Percentiles rank a stretch among this genome's conserved stretches.
Evolutionary conservation across 35 echinoderm and acorn worm genomes (phyloP).

Genomic region (Apostichopus parvimensis): DNA sequence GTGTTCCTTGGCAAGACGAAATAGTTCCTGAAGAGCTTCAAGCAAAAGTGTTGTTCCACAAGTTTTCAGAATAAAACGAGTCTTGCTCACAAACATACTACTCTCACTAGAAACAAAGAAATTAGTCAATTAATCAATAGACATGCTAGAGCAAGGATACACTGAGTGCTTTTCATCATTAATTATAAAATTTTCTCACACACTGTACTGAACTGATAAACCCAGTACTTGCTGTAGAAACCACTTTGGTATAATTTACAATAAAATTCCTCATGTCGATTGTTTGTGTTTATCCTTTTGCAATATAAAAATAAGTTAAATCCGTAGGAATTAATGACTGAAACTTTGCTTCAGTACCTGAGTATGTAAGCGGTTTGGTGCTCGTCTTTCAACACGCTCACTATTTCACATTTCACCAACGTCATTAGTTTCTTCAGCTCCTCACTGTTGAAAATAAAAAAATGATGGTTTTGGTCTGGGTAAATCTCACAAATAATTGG

Average conservation of each 20-base stretch:
- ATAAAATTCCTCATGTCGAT: too few relatives aligned
- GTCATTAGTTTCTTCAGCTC: conserved; percentile 54
- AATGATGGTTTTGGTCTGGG: background rate
- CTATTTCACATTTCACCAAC: conserved; percentile 84
- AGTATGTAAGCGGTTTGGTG: conserved; percentile 73
- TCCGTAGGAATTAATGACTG: background rate
- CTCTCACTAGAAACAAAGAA: conserved; percentile 73
- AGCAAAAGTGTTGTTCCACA: conserved; percentile 90
- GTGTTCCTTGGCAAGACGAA: conserved; percentile 69
- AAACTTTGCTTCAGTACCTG: conserved; percentile 53
- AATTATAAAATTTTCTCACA: too few relatives aligned
- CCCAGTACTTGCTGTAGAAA: too few relatives aligned
- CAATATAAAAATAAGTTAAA: background rate
- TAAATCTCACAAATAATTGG: background rate
- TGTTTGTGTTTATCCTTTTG: too few relatives aligned
- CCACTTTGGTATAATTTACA: too few relatives aligned
- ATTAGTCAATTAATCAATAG: too few relatives aligned
- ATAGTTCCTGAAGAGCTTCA: conserved; percentile 59
- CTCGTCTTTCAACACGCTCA: conserved; percentile 62
- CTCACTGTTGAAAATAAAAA: conserved; percentile 47
- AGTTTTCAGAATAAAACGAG: conserved; percentile 89
- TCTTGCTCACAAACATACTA: conserved; percentile 85
- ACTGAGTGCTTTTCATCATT: too few relatives aligned
- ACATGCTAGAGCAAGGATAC: too few relatives aligned
- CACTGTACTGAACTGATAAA: too few relatives aligned